phyloP scores from a whole-genome alignment of 2,797 vertebrate genomes.

The Tarsius wallacei region DNA sequence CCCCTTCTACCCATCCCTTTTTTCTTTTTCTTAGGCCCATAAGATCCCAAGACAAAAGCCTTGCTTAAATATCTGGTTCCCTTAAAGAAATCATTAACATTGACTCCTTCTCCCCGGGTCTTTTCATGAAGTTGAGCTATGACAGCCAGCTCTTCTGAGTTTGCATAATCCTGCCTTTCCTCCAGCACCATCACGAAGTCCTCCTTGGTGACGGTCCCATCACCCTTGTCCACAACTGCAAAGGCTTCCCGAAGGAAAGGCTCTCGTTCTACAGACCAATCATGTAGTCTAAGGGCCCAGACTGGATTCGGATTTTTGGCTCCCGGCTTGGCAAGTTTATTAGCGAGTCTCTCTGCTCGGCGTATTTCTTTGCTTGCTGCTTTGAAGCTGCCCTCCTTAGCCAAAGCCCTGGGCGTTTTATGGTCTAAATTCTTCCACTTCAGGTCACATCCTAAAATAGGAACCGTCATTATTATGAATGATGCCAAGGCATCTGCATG shows the following conservation, averaged over 20 bases:
- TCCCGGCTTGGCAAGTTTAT: conserved; percentile 87
- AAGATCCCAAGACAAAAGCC: conserved; percentile 92
- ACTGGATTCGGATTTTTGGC: conserved; percentile 88
- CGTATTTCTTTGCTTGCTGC: conserved; percentile 92
- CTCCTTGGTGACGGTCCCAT: conserved; percentile 88
- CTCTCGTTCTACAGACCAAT: conserved; percentile 95
- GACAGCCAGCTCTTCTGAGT: conserved; percentile 42
- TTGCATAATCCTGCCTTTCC: conserved; percentile 89
- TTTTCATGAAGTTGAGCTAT: conserved; percentile 90
- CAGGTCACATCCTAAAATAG: conserved; percentile 95
- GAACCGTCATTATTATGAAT: neutral
- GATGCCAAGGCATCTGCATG: neutral
- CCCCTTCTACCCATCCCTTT: conserved; percentile 89
- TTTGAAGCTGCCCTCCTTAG: conserved; percentile 93
- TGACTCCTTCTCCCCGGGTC: conserved; percentile 88
- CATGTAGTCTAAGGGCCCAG: conserved; percentile 94
- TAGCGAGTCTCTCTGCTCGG: conserved; percentile 91
- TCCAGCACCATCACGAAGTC: conserved; percentile 92
- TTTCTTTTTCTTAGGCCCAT: conserved; percentile 93
- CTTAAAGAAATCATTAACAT: conserved; percentile 94
- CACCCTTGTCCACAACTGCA: conserved; percentile 81
- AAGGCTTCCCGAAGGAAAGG: conserved; percentile 89
- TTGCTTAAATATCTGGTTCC: conserved; percentile 95
- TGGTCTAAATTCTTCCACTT: conserved; percentile 93
- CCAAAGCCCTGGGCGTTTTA: conserved; percentile 92